Evolutionary conservation across 2,797 vertebrate species (phyloP).

Genomic region (Falco cherrug): DNA sequence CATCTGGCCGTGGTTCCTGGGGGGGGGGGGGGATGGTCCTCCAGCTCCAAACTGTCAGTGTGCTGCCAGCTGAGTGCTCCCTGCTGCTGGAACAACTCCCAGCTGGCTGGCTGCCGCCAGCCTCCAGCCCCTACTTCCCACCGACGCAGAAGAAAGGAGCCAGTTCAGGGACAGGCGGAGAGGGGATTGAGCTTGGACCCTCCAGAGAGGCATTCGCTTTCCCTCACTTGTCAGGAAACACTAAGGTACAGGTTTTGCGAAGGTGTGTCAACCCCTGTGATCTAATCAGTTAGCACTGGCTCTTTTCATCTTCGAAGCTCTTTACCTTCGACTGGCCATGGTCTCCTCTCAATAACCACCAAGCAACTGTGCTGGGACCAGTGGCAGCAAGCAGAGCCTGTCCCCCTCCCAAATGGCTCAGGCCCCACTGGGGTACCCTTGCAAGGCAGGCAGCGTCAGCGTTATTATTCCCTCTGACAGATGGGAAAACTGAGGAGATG

Average conservation of each 20-base stretch:
- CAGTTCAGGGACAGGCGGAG: not conserved
- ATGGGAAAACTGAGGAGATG: not conserved
- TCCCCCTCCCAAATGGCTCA: not conserved
- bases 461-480: not conserved
- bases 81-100: not conserved
- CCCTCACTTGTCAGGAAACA: not conserved
- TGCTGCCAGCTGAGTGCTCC: slow-evolving; percentile 1
- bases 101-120: accelerated
- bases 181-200: not conserved
- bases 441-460: not conserved
- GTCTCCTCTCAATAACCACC: not conserved
- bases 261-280: not conserved
- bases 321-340: accelerated
- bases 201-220: not conserved
- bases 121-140: not conserved
- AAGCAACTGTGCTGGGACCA: not conserved
- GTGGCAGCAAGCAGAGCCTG: not conserved
- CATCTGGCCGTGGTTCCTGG: not conserved
- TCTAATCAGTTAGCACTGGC: not conserved
- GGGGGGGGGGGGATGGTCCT: not conserved
- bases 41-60: not conserved
- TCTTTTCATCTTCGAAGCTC: not conserved
- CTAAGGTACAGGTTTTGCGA: not conserved
- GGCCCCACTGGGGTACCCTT: not conserved
- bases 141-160: not conserved